Base-by-base conservation (phyloP, 2,113 vertebrate species). In the Ramphastos sulfuratus region DNA sequence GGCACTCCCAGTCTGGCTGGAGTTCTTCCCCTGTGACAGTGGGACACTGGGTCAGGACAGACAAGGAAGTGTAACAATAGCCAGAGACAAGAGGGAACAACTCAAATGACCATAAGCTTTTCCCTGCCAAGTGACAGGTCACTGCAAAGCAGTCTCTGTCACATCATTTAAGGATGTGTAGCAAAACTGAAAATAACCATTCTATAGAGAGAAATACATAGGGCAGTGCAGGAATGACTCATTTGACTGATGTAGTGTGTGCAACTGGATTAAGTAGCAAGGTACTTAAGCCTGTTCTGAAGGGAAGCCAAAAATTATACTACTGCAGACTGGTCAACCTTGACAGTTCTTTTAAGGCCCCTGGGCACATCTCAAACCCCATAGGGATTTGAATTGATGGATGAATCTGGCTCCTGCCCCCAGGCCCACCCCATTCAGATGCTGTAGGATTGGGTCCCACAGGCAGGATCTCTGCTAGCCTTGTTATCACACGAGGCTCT, bases 361-460 rank as follows among this genome's bases (percentile, higher is more conserved):
- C 9, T 10, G 21, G 25, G 33, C 50, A 82, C 44, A 72, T 20
- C 30, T 24, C 16, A 44, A 72, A 55, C 18, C 25, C 42, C 16
- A 20, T 27, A 5, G 4, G 4, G 10, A 54, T 37, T 24, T 1
- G 0, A 44, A 65, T 0, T 35, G 28, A 52, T 2, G 0, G 9
- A 28, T 10, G 13, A 81, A 48, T 10, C 37, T 7, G n/a, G 56
- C 19, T 64, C 6, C 30, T 54, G 24, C 2, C 13, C 44, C 42
- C 33, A 48, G 6, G 56, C 20, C 27, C 46, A 28, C 19, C 33
- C 33, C 0, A 0, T 31, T 46, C 3, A 1, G 25, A 58, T 31
- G 9, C 12, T 15, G 6, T 0, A 4, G 35, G 31, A n/a, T 76
- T 77, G 66, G 23, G 17, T 3, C 30, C 20, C 8, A 0, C 4